Percentiles rank a stretch among this genome's conserved stretches.
These are phyloP conservation scores for Dendrolimus houi DNA, from an alignment of 2,888 invertebrate species.

Conservation along the genomic window DNA sequence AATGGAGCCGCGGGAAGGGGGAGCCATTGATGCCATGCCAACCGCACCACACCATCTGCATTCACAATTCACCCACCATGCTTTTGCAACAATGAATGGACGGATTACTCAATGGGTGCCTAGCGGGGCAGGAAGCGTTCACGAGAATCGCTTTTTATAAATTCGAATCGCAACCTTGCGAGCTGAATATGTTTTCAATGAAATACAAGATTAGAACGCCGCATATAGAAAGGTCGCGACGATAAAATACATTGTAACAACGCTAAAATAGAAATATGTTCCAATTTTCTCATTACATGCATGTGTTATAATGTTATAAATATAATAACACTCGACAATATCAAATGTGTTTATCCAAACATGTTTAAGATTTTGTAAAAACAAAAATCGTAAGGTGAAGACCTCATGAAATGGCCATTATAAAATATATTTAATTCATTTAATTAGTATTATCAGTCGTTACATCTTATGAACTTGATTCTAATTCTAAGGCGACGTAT, in stretches of 20 bases:
- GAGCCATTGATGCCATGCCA: conserved; percentile 34
- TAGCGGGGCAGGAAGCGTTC: conserved; percentile 17
- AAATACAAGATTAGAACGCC: conserved; percentile 13
- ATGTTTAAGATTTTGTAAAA: too few species aligned
- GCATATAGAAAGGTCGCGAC: conserved; percentile 17
- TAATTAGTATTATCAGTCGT: too few species aligned
- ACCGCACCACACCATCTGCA: conserved; percentile 26
- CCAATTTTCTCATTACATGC: background rate
- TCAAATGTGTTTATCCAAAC: too few species aligned
- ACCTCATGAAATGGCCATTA: background rate
- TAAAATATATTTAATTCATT: background rate
- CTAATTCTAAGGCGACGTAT: background rate
- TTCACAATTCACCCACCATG: conserved; percentile 34
- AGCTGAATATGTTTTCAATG: background rate
- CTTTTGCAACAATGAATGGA: conserved; percentile 42
- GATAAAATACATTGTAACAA: conserved; percentile 11
- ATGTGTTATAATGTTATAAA: background rate
- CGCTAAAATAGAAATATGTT: conserved; percentile 4
- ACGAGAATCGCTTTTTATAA: conserved; percentile 4
- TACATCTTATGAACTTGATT: background rate
- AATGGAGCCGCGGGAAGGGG: conserved; percentile 42
- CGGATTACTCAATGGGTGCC: conserved; percentile 19
- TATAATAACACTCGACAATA: too few species aligned
- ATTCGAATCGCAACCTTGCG: background rate
- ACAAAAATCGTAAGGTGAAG: too few species aligned